These are phyloP conservation scores for Siniperca undulata DNA, from an alignment of 2,797 vertebrate genomes.

Conservation along the genomic window DNA sequence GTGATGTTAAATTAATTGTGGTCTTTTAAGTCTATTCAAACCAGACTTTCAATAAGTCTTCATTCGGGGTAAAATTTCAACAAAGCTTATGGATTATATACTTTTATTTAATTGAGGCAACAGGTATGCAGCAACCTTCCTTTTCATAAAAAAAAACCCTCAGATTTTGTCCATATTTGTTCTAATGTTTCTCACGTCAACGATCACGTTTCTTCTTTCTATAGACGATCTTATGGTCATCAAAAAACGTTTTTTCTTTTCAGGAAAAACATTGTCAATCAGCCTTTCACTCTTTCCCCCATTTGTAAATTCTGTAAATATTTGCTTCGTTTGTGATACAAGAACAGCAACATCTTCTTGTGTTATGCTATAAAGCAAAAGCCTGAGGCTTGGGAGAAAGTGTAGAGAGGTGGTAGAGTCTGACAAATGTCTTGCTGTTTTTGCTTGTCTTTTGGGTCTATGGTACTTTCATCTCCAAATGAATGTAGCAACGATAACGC, in stretches of 20 bases:
- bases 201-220: not conserved
- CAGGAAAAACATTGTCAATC: not conserved
- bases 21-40: constrained; percentile 19
- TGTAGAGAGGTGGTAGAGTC: not conserved
- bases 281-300: not conserved
- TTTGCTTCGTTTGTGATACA: not conserved
- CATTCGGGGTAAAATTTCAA: constrained; percentile 3
- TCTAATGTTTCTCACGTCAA: not conserved
- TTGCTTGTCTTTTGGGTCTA: not conserved
- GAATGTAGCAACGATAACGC: not conserved
- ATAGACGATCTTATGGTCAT: not conserved
- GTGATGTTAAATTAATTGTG: constrained; percentile 25
- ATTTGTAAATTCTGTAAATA: not conserved
- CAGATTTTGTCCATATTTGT: not conserved
- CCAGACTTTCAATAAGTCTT: not conserved
- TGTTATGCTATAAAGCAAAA: not conserved
- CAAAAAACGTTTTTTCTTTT: not conserved
- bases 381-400: not conserved
- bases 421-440: not conserved
- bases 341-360: not conserved
- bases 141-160: not conserved
- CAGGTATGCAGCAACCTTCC: not conserved
- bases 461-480: constrained; percentile 26
- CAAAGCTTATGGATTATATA: not conserved
- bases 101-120: not conserved